Base-by-base conservation (phyloP, 2,888 invertebrate species). In the Arrhopalites spinosus region DNA sequence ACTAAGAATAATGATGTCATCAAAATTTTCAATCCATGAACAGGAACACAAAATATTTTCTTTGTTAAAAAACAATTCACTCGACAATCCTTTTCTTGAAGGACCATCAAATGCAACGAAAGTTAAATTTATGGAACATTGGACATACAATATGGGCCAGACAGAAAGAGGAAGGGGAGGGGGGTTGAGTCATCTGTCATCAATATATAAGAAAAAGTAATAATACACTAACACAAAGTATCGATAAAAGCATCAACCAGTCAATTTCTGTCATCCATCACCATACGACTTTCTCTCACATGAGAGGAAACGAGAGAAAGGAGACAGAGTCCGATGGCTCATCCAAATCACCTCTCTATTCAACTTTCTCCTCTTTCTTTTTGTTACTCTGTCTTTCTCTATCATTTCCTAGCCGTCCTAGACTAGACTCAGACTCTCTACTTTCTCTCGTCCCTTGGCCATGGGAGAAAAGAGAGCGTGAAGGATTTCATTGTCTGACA, bases 191-290 rank as follows among this genome's bases (percentile, higher is more conserved):
- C 36, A 36, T 36, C 36, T 20, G 25, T 25, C 59, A 59, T 59
- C 27, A 27, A 59, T 59, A 20, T 59, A 30, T 25, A 8, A 50
- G 68, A 15, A 68, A 50, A 50, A 68, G 36, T 70, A 70, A 53
- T 70, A 70, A 70, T 70, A 23, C 56, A 70, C 50, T 70, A 56
- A 70, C 53, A 53, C 29, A 70, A 70, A 70, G 56, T 56, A 56
- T 70, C 56, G 30, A 56, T 56, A 70, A 70, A 70, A 70, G 70
- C 59, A 70, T 23, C 50, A 27, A 25, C 56, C 59, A 30, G 29
- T 30, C 47, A 70, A 70, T 70, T 53, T 70, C 36, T 70, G 56
- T 59, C 70, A 70, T 70, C 70, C 70, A 70, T 70, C 59, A 59
- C 59, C 20, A 13, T 59, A 27, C 50, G 3, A 15, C 20, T 45